These are phyloP conservation scores for Sinella curviseta DNA, from an alignment of 1,140 invertebrate genomes.

Conservation along the genomic window DNA sequence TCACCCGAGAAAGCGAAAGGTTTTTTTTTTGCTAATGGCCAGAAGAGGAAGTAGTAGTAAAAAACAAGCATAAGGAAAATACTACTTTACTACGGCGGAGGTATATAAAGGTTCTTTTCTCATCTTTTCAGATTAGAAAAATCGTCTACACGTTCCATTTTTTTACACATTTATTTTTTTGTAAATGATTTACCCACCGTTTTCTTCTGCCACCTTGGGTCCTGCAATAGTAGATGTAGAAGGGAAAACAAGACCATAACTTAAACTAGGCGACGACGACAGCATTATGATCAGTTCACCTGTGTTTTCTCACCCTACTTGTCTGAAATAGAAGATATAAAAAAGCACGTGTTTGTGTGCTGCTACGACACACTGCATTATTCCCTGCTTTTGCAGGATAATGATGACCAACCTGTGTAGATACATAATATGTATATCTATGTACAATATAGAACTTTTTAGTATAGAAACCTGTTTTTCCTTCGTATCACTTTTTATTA, in stretches of 20 bases:
- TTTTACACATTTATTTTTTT: too few species aligned
- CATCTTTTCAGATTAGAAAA: background rate
- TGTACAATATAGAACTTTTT: too few species aligned
- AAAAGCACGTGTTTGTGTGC: background rate
- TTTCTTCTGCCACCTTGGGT: background rate
- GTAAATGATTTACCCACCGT: background rate
- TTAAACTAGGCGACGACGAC: background rate
- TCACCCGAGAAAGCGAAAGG: too few species aligned
- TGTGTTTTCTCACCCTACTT: conserved; percentile 19
- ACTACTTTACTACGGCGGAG: too few species aligned
- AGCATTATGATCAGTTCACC: conserved; percentile 13
- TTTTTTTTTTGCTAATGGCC: background rate
- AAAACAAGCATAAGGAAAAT: too few species aligned
- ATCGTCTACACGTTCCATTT: too few species aligned
- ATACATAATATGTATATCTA: too few species aligned
- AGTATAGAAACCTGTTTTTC: background rate
- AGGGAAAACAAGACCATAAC: background rate
- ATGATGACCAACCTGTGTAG: too few species aligned
- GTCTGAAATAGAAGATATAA: background rate
- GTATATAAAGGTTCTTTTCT: too few species aligned
- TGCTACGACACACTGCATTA: background rate
- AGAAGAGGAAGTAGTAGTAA: too few species aligned
- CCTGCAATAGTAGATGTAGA: background rate
- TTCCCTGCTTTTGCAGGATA: too few species aligned
- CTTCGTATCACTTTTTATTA: too few species aligned